Evolutionary conservation across 2,113 vertebrate genomes (phyloP).

Genomic region (Eudorcas thomsonii): DNA sequence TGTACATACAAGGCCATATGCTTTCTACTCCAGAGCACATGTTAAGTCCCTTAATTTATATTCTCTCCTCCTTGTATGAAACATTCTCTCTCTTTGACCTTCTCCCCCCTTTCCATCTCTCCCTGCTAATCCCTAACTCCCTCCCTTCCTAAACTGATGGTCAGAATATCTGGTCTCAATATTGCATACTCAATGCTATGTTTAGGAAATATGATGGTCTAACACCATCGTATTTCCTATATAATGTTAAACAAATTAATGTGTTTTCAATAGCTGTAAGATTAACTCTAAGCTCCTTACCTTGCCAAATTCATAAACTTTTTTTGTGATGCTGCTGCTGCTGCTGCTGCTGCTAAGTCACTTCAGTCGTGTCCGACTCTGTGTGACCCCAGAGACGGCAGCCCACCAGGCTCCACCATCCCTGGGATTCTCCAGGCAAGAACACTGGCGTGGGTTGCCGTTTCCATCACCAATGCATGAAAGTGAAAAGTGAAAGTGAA

Average conservation of each 20-base stretch:
- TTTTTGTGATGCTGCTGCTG: neutral
- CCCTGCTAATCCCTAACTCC: fast-evolving
- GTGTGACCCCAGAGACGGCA: too few relatives aligned
- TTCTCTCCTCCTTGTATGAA: neutral
- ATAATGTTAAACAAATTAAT: neutral
- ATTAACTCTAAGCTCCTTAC: neutral
- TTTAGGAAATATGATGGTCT: neutral
- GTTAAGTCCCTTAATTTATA: neutral
- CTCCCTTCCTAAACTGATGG: neutral
- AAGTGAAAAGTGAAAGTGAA: too few relatives aligned
- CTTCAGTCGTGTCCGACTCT: too few relatives aligned
- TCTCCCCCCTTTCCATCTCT: too few relatives aligned
- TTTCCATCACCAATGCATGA: too few relatives aligned
- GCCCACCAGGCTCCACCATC: too few relatives aligned
- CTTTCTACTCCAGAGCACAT: constrained; percentile 6
- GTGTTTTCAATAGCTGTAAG: neutral
- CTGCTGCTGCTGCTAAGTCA: too few relatives aligned
- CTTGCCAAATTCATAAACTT: neutral
- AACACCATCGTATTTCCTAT: neutral
- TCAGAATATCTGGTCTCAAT: neutral
- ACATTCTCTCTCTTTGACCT: neutral
- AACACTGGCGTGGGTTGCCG: too few relatives aligned
- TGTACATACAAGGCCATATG: neutral
- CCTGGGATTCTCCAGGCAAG: too few relatives aligned
- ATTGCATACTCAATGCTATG: neutral